phyloP scores from a whole-genome alignment of 2,113 vertebrate genomes.

The Cyanocitta stelleri region DNA sequence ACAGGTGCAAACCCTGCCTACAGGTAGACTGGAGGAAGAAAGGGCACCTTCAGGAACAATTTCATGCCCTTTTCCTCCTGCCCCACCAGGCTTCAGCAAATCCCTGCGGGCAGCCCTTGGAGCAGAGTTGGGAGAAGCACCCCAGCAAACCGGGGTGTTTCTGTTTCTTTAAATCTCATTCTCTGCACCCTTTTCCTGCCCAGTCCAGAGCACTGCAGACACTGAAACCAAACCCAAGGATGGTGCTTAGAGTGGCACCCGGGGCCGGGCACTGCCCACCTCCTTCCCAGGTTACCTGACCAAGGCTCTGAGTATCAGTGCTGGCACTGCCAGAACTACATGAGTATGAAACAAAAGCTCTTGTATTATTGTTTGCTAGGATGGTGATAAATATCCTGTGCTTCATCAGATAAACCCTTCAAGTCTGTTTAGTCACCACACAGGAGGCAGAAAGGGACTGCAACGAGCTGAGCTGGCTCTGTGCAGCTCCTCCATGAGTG shows the following conservation, averaged over 20 bases:
- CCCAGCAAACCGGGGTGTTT: neutral
- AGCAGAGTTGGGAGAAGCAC: neutral
- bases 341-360: neutral
- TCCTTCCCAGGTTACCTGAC: neutral
- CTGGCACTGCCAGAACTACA: neutral
- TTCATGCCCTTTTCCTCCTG: neutral
- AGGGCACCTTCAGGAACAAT: neutral
- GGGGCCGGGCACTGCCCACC: neutral
- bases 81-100: neutral
- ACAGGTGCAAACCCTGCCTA: neutral
- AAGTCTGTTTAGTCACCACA: neutral
- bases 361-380: neutral
- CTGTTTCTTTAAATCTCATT: neutral
- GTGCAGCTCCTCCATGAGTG: neutral
- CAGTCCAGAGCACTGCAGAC: neutral
- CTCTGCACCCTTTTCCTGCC: neutral
- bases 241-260: neutral
- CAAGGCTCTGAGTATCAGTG: neutral
- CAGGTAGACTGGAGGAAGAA: neutral
- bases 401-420: neutral
- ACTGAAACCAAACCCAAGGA: neutral
- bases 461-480: neutral
- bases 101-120: neutral
- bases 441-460: neutral
- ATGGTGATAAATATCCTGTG: neutral